Evolutionary conservation across 2,113 vertebrate species (phyloP).

Genomic region (Ictidomys tridecemlineatus): DNA sequence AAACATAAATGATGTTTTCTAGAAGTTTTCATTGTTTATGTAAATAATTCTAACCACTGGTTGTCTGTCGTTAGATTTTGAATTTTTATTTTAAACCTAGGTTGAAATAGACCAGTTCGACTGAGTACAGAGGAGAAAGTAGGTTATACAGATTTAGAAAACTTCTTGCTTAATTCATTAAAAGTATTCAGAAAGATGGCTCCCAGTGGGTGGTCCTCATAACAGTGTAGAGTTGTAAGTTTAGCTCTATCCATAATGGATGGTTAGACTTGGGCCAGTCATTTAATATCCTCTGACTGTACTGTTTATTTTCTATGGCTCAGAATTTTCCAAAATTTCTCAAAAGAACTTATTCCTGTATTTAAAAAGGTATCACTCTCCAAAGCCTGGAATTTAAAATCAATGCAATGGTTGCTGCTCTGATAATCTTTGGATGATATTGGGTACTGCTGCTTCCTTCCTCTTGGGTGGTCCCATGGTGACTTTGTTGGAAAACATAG

Average conservation of each 20-base stretch:
- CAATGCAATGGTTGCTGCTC: not conserved
- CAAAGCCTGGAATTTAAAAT: not conserved
- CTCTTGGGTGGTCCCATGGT: not conserved
- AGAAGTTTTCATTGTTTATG: not conserved
- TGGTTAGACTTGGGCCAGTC: not conserved
- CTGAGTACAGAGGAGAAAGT: not conserved
- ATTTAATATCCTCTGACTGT: not conserved
- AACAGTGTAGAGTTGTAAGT: not conserved
- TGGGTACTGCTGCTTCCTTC: not conserved
- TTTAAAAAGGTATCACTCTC: not conserved
- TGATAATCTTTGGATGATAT: not conserved
- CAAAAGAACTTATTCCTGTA: not conserved
- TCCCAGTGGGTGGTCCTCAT: not conserved
- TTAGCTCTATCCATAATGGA: not conserved
- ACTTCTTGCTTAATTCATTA: not conserved
- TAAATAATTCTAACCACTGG: not conserved
- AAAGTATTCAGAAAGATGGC: not conserved
- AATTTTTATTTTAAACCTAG: conserved; percentile 32
- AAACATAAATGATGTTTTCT: not conserved
- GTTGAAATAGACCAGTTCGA: not conserved
- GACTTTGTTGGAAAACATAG: not conserved
- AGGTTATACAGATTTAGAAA: not conserved
- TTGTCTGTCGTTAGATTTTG: not conserved
- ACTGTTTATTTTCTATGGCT: not conserved
- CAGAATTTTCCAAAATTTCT: not conserved